Evolutionary conservation across 2,113 vertebrate genomes (phyloP).

Genomic region (Saccopteryx bilineata): DNA sequence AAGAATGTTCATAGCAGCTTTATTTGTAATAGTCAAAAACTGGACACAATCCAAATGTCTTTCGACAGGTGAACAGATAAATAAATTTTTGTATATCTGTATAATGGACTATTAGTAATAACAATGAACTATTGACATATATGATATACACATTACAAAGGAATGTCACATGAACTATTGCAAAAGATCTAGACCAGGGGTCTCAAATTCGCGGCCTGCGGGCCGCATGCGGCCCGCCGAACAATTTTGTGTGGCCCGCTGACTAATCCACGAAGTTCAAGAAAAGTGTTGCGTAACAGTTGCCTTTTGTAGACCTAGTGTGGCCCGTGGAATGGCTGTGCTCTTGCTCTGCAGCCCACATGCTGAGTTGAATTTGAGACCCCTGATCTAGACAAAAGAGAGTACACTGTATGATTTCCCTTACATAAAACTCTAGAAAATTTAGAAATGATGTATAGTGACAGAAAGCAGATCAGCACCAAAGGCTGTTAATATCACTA

Average conservation of each 20-base stretch:
- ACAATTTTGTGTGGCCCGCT: no score
- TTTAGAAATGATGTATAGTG: background rate
- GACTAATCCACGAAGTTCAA: no score
- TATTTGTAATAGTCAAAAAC: background rate
- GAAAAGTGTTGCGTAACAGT: no score
- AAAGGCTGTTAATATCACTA: background rate
- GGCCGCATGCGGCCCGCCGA: no score
- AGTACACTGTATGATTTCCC: background rate
- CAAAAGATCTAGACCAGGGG: constrained; percentile 2
- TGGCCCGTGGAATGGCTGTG: no score
- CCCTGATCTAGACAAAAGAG: constrained; percentile 10
- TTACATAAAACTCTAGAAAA: constrained; percentile 36
- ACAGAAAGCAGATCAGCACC: background rate
- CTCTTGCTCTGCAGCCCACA: no score
- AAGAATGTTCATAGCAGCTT: constrained; percentile 32
- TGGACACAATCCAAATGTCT: constrained; percentile 1
- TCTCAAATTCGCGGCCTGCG: no score
- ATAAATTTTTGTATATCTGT: background rate
- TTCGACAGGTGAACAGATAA: background rate
- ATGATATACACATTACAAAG: background rate
- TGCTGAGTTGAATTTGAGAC: no score
- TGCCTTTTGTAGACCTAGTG: no score
- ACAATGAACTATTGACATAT: background rate
- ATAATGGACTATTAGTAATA: background rate
- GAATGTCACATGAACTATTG: background rate